Conservation (phyloP, 2,888 invertebrate species). For the Cryptus armator region DNA sequence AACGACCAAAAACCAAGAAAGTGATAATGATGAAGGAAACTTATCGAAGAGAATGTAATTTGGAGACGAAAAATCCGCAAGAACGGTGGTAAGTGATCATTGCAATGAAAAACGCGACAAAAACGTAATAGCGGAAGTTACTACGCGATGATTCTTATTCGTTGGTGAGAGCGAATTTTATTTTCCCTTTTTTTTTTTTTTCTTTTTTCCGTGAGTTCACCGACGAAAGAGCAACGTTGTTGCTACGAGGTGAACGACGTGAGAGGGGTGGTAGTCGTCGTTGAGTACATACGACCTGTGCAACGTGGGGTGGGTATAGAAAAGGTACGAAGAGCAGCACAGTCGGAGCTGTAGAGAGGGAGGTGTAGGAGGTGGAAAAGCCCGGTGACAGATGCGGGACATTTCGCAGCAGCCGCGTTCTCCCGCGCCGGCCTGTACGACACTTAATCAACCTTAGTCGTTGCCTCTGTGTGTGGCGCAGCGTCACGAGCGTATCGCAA, state of each 20-base stretch:
- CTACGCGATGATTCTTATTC: conserved; percentile 13
- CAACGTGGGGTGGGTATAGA: conserved; percentile 13
- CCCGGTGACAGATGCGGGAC: conserved; percentile 82
- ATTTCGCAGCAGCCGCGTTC: conserved; percentile 78
- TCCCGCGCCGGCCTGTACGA: conserved; percentile 74
- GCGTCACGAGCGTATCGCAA: conserved; percentile 73
- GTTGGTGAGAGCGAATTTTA: not conserved
- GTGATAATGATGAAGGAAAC: not conserved
- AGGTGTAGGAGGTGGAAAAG: conserved; percentile 73
- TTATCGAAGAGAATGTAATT: not conserved
- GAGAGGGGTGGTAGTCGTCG: conserved; percentile 12
- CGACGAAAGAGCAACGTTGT: conserved; percentile 33
- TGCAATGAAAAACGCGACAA: not conserved
- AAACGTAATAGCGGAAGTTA: conserved; percentile 12
- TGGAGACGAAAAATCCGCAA: not conserved
- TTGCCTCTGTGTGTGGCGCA: conserved; percentile 34
- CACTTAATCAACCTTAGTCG: conserved; percentile 82
- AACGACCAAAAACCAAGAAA: not conserved
- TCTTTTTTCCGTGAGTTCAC: conserved; percentile 25
- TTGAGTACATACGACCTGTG: conserved; percentile 25
- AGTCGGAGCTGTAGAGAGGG: not conserved
- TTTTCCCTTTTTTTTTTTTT: conserved; percentile 11
- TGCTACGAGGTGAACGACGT: conserved; percentile 15
- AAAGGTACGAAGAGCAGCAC: conserved; percentile 37
- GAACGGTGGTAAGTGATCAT: not conserved